A percentile compares a stretch with the other conserved stretches of the same genome.
phyloP scores from a whole-genome alignment of 2,797 vertebrate genomes.

The Hydrophis major region DNA sequence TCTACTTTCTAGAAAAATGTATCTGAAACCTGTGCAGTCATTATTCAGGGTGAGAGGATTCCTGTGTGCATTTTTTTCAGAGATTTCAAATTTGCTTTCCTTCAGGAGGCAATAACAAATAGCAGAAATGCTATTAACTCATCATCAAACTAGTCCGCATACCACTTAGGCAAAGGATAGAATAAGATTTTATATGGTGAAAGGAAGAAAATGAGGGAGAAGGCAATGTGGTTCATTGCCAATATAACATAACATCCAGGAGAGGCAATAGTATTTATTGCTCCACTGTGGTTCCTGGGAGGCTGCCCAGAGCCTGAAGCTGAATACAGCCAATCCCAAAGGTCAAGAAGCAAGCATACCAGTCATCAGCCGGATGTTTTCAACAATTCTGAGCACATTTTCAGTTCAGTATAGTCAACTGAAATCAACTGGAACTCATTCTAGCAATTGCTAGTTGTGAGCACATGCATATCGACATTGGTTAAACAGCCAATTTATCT shows the following conservation, averaged over 20 bases:
- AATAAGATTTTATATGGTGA: not conserved
- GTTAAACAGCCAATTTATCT: not conserved
- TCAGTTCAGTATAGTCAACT: not conserved
- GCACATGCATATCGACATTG: not conserved
- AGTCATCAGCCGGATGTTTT: not conserved
- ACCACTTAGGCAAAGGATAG: not conserved
- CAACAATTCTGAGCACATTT: not conserved
- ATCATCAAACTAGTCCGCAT: not conserved
- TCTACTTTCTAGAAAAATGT: not conserved
- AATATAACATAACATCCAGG: not conserved
- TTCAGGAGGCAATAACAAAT: not conserved
- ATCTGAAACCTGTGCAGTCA: not conserved
- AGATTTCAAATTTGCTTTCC: not conserved
- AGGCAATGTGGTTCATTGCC: not conserved
- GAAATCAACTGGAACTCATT: not conserved
- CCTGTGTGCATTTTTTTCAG: not conserved
- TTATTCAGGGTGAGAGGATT: not conserved
- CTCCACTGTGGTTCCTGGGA: not conserved
- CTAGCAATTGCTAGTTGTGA: too few relatives aligned
- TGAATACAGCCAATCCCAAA: not conserved
- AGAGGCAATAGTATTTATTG: not conserved
- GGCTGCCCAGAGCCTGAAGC: not conserved
- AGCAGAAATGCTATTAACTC: not conserved
- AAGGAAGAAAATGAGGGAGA: not conserved
- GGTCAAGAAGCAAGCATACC: not conserved